Evolutionary conservation across 92 coral and sea anemone species (phyloP).

Genomic region (Ricordea florida): DNA sequence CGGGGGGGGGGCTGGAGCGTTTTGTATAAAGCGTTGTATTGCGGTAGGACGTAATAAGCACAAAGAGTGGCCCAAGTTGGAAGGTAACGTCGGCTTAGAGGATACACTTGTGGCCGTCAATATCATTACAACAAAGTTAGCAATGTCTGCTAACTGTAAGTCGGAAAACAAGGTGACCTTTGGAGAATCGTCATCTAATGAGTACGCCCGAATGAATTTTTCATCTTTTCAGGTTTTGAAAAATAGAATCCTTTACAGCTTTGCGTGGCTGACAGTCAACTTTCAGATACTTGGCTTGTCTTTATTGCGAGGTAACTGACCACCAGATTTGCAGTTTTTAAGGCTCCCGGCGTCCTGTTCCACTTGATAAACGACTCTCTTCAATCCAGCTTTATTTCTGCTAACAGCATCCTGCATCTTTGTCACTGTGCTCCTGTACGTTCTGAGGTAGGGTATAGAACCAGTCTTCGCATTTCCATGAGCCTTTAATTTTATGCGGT

Average conservation of each 20-base stretch:
- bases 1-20: neutral
- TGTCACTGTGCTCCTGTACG: slow-evolving; percentile 30
- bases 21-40: slow-evolving; percentile 49
- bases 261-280: neutral
- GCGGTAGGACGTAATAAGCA: slow-evolving; percentile 9
- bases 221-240: slow-evolving; percentile 14
- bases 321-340: slow-evolving; percentile 24
- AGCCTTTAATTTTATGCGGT: slow-evolving; percentile 13
- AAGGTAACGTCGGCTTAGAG: slow-evolving; percentile 45
- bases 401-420: neutral
- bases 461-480: slow-evolving; percentile 34
- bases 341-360: slow-evolving; percentile 40
- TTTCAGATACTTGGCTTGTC: slow-evolving; percentile 49
- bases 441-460: slow-evolving; percentile 43
- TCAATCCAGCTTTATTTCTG: neutral
- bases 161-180: slow-evolving; percentile 37
- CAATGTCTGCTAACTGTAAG: slow-evolving; percentile 34
- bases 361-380: slow-evolving; percentile 38
- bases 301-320: slow-evolving; percentile 31
- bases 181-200: slow-evolving; percentile 45
- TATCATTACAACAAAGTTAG: slow-evolving; percentile 52
- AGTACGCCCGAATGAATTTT: slow-evolving; percentile 17
- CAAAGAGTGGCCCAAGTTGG: slow-evolving; percentile 57
- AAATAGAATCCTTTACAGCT: slow-evolving; percentile 19
- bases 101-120: slow-evolving; percentile 38